A percentile compares a stretch with the other conserved stretches of the same genome.
Evolutionary conservation across 92 coral and sea anemone genomes (phyloP).

Genomic region (Virgularia gustaviana): DNA sequence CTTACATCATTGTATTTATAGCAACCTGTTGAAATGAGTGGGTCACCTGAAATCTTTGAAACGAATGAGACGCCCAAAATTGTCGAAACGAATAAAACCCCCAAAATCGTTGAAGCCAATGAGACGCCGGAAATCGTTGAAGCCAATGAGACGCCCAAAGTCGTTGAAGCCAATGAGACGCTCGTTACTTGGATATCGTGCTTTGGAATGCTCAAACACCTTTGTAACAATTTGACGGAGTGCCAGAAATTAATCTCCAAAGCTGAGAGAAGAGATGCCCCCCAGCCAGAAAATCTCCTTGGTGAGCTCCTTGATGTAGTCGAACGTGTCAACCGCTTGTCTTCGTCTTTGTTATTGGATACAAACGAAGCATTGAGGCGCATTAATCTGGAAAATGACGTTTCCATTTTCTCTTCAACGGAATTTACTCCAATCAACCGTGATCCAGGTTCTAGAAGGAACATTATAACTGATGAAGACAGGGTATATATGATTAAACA

Average conservation of each 20-base stretch:
- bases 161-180: not conserved
- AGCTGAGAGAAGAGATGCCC: not conserved
- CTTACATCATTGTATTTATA: no score
- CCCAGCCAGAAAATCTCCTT: no score
- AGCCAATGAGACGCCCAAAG: no score
- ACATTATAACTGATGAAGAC: not conserved
- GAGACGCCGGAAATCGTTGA: no score
- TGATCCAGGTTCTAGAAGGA: constrained; percentile 11
- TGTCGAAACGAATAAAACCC: no score
- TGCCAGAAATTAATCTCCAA: not conserved
- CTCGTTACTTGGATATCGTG: constrained; percentile 1
- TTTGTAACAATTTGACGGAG: not conserved
- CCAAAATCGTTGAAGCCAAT: no score
- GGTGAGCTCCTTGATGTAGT: no score
- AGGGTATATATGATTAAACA: constrained; percentile 13
- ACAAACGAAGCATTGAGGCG: not conserved
- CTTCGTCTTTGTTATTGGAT: no score
- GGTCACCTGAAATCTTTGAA: no score
- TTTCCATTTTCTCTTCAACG: not conserved
- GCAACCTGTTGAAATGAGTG: no score
- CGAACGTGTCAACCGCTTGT: no score
- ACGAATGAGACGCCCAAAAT: no score
- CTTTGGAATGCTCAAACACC: constrained; percentile 5
- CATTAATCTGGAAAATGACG: not conserved
- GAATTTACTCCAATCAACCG: not conserved